These are phyloP conservation scores for Thyatira batis DNA, from an alignment of 2,888 invertebrate genomes.

Conservation along the genomic window DNA sequence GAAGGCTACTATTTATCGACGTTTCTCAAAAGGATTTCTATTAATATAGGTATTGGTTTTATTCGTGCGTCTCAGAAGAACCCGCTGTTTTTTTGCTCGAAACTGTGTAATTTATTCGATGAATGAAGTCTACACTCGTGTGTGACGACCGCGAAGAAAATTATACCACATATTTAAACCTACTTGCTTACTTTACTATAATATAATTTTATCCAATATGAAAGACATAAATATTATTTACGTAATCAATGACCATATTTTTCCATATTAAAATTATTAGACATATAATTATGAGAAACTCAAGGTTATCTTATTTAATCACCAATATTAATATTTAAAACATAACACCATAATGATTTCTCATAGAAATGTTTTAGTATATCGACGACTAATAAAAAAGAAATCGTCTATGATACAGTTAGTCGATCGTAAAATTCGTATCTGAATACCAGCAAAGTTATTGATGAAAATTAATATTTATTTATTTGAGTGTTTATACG, in stretches of 20 bases:
- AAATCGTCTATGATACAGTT: constrained; percentile 38
- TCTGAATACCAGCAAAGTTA: not conserved
- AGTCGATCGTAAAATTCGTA: constrained; percentile 39
- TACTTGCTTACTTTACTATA: too few relatives aligned
- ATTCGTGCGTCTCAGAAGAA: constrained; percentile 46
- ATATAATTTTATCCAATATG: too few relatives aligned
- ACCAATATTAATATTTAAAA: constrained; percentile 6
- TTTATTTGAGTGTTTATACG: too few relatives aligned
- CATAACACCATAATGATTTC: not conserved
- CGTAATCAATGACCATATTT: not conserved
- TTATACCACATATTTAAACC: too few relatives aligned
- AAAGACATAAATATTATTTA: not conserved
- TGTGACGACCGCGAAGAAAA: not conserved
- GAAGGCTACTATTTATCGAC: constrained; percentile 57
- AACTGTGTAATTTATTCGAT: constrained; percentile 40
- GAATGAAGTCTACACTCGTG: constrained; percentile 14
- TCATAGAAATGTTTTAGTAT: not conserved
- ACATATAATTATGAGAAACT: not conserved
- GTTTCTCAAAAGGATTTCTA: constrained; percentile 63
- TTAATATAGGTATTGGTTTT: constrained; percentile 48
- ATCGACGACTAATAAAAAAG: constrained; percentile 32
- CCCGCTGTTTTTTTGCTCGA: constrained; percentile 46
- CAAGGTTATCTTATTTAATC: not conserved
- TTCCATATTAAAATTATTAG: not conserved
- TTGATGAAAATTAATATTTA: not conserved